Evolutionary conservation across 2,888 invertebrate species (phyloP).

Genomic region (Cephus pulcher): DNA sequence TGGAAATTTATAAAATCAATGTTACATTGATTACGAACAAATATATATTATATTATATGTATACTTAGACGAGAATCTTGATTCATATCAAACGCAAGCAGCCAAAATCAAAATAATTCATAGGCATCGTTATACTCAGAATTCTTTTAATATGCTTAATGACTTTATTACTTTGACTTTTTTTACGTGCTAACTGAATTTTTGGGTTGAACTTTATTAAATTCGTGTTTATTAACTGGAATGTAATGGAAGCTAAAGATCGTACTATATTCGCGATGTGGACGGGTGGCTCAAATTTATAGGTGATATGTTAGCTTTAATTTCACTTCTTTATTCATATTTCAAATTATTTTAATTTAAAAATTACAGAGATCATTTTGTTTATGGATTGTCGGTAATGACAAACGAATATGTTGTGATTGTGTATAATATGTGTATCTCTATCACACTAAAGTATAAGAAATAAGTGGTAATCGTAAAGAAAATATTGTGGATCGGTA

Average conservation of each 20-base stretch:
- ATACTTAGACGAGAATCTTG: background rate
- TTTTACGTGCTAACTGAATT: background rate
- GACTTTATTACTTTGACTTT: background rate
- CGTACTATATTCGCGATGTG: background rate
- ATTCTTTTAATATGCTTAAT: background rate
- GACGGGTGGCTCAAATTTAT: constrained; percentile 48
- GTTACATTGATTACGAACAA: background rate
- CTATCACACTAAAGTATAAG: constrained; percentile 33
- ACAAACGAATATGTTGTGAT: constrained; percentile 56
- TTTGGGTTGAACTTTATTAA: background rate
- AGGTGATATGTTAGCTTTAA: constrained; percentile 52
- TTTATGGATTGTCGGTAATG: constrained; percentile 57
- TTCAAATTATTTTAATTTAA: constrained; percentile 63
- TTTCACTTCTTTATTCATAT: constrained; percentile 48
- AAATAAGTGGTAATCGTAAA: constrained; percentile 28
- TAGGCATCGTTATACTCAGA: background rate
- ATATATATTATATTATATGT: background rate
- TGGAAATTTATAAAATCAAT: background rate
- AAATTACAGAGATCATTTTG: constrained; percentile 66
- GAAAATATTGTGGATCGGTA: constrained; percentile 15
- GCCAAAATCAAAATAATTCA: background rate
- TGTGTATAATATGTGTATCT: constrained; percentile 37
- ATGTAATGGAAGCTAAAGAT: background rate
- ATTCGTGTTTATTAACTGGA: background rate
- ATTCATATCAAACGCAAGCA: background rate